Evolutionary conservation across 92 coral and sea anemone species (phyloP), one percentile per base, ranked within the genome.

Genomic region (Parazoanthus darwini): DNA sequence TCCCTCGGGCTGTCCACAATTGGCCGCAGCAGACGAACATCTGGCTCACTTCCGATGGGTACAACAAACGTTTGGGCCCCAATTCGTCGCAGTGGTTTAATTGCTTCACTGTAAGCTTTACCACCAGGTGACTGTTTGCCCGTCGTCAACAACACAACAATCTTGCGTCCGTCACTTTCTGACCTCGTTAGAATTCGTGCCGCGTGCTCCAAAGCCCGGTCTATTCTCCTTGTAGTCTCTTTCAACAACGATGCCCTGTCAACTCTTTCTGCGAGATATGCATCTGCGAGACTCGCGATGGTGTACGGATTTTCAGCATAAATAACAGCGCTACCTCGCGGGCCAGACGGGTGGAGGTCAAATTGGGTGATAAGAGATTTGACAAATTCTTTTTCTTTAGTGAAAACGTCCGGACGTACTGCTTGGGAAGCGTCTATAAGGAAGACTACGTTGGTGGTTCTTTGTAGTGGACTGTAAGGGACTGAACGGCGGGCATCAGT

Each of bases 31-130:
- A 92, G 92, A 16, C 74, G 39, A 35, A 58, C 87, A 89, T 93
- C 89, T 18, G 84, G 82, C 16, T 81, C 81, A n/a, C 46, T 71
- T 43, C 98, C 96, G 74, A 96, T 89, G 4, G 93, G 91, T 6
- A 96, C 91, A 44, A 93, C 94, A 89, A 89, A 94, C 5, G 90
- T 88, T 79, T 87, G 92, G 54, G 92, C 93, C 10, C 96, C 97
- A n/a, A 74, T 90, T 8, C 86, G 89, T 71, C 91, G 87, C 78
- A 93, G 90, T 46, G 93, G 68, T 75, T 91, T 89, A 20, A 92
- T 92, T n/a, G 96, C 96, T 73, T 91, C 93, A 9, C 39, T 76
- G 22, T 93, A 66, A 1, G 91, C 83, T 43, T 91, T 89, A 50
- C 90, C 81, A 10, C 89, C 88, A 39, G 59, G 50, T 8, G 82